These are phyloP conservation scores for Orcinus orca DNA, from an alignment of 2,113 vertebrate species.

Conservation along the genomic window DNA sequence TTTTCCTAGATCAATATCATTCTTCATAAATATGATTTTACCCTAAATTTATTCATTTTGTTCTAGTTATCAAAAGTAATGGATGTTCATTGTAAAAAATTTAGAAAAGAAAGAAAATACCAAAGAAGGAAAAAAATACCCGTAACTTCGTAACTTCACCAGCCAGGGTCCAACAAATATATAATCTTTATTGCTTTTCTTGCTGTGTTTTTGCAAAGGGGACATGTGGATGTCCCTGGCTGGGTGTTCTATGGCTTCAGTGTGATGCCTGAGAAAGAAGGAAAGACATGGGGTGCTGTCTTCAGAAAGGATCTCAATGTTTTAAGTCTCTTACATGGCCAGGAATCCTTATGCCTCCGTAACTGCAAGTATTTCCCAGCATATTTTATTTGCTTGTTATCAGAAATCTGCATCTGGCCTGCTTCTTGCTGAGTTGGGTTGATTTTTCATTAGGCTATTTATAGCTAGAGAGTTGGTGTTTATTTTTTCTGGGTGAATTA, in stretches of 20 bases:
- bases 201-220: neutral
- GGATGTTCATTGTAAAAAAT: neutral
- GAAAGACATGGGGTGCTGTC: neutral
- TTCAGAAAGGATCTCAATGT: neutral
- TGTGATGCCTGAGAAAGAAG: constrained; percentile 38
- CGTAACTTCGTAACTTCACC: neutral
- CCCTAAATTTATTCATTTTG: neutral
- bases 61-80: constrained; percentile 23
- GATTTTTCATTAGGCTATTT: constrained; percentile 72
- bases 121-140: neutral
- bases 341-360: constrained; percentile 49
- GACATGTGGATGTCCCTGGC: neutral
- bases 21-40: constrained; percentile 16
- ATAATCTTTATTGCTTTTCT: neutral
- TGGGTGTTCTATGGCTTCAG: neutral
- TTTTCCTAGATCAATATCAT: neutral
- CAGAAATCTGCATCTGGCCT: constrained; percentile 60
- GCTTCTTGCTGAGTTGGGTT: constrained; percentile 41
- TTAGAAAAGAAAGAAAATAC: neutral
- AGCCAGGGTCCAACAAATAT: neutral
- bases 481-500: constrained; percentile 66
- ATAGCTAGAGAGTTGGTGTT: constrained; percentile 40
- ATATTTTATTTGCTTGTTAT: constrained; percentile 58
- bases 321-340: neutral
- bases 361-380: constrained; percentile 53